Evolutionary conservation across 92 coral and sea anemone species (phyloP), one percentile per base, ranked within the genome.

Genomic region (Bergia sp.): DNA sequence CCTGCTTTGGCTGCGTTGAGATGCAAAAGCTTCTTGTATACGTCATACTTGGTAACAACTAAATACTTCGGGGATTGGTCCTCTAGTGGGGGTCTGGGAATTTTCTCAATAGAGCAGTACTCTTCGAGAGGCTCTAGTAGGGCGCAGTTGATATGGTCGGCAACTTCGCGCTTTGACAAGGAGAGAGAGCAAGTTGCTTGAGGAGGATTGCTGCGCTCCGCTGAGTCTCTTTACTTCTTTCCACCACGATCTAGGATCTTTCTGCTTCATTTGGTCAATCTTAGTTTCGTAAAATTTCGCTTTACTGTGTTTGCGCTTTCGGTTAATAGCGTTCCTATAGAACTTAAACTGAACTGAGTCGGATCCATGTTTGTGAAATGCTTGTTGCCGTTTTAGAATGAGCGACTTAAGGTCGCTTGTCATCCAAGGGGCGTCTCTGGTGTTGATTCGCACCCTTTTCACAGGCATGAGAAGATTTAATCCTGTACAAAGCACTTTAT

Each of bases 361-460:
- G 9, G 85, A 12, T 53, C 92, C 81, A 43, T 85, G 79, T 71
- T 64, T 50, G 67, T 79, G 45, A 47, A 92, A 92, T 76, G 90
- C 90, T 38, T 80, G 78, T 86, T 89, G 90, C 79, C 94, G 53
- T 75, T 89, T 92, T 53, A 80, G 15, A 44, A 77, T 43, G 80
- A 92, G 89, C 36, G 90, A 86, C 55, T 92, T 92, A 16, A 92
- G 85, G 57, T 67, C 44, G 15, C 84, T 77, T 21, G 64, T 90
- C 86, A 90, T 92, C 91, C 94, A 92, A 37, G 91, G 89, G 84
- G 91, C 86, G 10, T 91, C 93, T 12, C 79, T 53, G 79, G 91
- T 91, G 81, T 91, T 91, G 47, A 91, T 88, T 72, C 89, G 93
- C 79, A 91, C 91, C 80, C 89, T 91, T 88, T 88, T 91, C 37